Evolutionary conservation across 2,888 invertebrate genomes (phyloP).

Genomic region (Luperina nickerlii): DNA sequence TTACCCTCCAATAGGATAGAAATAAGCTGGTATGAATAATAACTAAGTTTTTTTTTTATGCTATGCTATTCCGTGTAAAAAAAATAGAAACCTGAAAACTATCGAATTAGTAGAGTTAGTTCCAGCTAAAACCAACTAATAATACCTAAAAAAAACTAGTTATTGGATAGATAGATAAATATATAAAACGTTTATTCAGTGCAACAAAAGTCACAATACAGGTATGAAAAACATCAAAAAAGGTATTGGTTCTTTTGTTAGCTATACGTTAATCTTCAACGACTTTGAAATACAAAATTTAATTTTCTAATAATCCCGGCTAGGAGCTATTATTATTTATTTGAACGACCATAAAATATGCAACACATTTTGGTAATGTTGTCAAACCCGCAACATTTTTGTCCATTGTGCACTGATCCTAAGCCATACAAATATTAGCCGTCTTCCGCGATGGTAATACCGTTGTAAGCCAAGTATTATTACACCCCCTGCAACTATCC

Average conservation of each 20-base stretch:
- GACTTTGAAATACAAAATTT: background rate
- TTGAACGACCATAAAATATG: background rate
- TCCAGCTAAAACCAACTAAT: too few species aligned
- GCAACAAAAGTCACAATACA: too few species aligned
- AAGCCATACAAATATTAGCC: constrained; percentile 61
- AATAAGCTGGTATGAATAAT: too few species aligned
- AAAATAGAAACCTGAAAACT: too few species aligned
- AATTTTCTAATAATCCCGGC: background rate
- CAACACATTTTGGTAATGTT: background rate
- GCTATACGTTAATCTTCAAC: background rate
- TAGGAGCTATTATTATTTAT: background rate
- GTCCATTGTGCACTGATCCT: constrained; percentile 44
- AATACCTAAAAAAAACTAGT: too few species aligned
- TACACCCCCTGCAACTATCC: constrained; percentile 61
- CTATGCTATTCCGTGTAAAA: too few species aligned
- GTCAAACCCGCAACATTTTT: constrained; percentile 3
- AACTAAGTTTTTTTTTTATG: background rate
- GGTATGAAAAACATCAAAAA: too few species aligned
- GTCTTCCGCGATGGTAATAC: constrained; percentile 62
- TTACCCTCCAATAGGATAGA: too few species aligned
- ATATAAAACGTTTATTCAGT: too few species aligned
- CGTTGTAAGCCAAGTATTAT: constrained; percentile 72
- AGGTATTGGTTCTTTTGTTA: too few species aligned
- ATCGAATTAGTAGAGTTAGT: too few species aligned
- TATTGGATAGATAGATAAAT: too few species aligned